Base-by-base conservation (phyloP, 2,888 invertebrate genomes). In the Peribatodes rhomboidaria region DNA sequence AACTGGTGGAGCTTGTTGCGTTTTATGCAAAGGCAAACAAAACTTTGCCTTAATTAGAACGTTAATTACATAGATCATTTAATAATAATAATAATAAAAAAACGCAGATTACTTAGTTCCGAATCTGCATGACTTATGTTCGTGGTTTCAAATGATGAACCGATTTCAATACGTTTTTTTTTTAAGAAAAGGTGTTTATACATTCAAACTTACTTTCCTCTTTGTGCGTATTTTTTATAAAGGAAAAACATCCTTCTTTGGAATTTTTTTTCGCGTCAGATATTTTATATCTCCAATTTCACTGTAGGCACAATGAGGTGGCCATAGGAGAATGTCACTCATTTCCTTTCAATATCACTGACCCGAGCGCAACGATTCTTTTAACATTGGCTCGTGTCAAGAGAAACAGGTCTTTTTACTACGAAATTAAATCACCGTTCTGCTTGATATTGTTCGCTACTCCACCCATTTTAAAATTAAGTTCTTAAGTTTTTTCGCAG, bases 381-480 rank as follows among this genome's bases (percentile, higher is more conserved):
- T 53, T 63, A 70, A 68, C 67, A 66, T 69, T 69, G 67, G 61
- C 39, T 50, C 54, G 71, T 73, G 73, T 73, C 73, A 73, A 73
- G 71, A 65, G 46, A 66, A 73, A 73, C 72, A 56, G 65, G 71
- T 68, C 9, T 68, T 67, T 69, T 73, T 73, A 71, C 69, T 67
- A 64, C 67, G 68, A 73, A 69, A 61, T 69, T 68, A 73, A 69
- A 72, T 63, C 52, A 57, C 56, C 18, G 16, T 6, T 58, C 55
- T 14, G 18, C 16, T 50, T 49, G 47, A 56, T 41, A 46, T 46
- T 56, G 54, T 59, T 55, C 56, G 20, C 50, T 42, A 58, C 69
- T 57, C 65, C 67, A 42, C 66, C 66, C 65, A 27, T 37, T 65
- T 63, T 53, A 35, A 59, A 67, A 68, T 58, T 55, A 65, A 42